These are phyloP conservation scores for Equus quagga DNA, from an alignment of 2,113 vertebrate species.

Conservation along the genomic window DNA sequence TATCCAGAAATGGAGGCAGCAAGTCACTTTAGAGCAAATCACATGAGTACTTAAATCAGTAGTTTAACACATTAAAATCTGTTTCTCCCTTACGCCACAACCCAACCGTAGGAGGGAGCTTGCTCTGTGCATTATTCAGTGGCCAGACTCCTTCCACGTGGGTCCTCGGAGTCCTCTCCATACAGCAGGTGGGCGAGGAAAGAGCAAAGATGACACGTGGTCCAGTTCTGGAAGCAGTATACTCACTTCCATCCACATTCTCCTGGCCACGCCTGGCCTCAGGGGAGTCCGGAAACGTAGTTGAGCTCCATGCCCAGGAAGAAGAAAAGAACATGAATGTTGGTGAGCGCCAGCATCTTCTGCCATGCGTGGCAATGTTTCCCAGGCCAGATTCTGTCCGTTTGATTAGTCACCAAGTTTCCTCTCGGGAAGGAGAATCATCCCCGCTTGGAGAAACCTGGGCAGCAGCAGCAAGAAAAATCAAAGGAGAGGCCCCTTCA, in stretches of 20 bases:
- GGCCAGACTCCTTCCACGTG: not conserved
- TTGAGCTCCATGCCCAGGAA: not conserved
- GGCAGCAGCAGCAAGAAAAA: not conserved
- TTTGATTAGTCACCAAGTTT: not conserved
- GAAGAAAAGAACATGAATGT: not conserved
- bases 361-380: not conserved
- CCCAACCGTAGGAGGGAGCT: rapidly evolving
- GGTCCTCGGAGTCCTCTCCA: not conserved
- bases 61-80: not conserved
- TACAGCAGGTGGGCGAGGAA: not conserved
- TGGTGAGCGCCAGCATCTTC: not conserved
- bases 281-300: not conserved
- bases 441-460: not conserved
- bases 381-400: not conserved
- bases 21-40: not conserved
- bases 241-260: not conserved
- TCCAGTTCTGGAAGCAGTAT: not conserved
- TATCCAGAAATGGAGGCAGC: not conserved
- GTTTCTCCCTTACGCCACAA: not conserved
- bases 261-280: not conserved
- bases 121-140: not conserved
- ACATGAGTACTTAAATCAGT: not conserved
- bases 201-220: not conserved
- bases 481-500: not conserved
- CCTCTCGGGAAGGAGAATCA: not conserved